Evolutionary conservation across 2,113 vertebrate genomes (phyloP), one percentile per base, ranked within the genome.

Genomic region (Psittacara wagleri): DNA sequence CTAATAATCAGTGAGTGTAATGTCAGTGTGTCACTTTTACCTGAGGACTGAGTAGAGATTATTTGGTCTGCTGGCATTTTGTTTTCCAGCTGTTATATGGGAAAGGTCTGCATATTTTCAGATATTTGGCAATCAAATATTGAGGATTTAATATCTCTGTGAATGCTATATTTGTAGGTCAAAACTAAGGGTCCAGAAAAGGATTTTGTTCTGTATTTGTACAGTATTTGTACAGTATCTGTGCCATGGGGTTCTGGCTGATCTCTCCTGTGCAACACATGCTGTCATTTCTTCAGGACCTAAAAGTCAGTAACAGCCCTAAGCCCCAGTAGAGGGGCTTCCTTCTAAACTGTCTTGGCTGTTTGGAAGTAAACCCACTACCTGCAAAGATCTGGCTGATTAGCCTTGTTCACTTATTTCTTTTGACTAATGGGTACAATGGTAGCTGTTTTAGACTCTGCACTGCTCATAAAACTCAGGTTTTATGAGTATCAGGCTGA

Each of bases 371-470:
- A 37, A n/a, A 5, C 13, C 16, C 14, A 7, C 4, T 35, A 7
- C 37, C 27, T 33, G 11, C 0, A 0, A 37, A 67, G 41, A 41
- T 66, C 11, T 37, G 24, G 6, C 33, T 54, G 23, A 17, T 72
- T 39, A 78, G 17, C 5, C 12, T 12, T 19, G 2, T 51, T 57
- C 4, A 1, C 29, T 62, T 70, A 15, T 27, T 66, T 75, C 22
- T 54, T n/a, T 78, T 70, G 64, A 29, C 35, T 41, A 44, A 19
- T 13, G 31, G 19, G 27, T 41, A 70, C 2, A 7, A 6, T 0
- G 1, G 28, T 51, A 48, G n/a, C 14, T 7, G 0, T 2, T 91
- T 33, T 7, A 69, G 69, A 29, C 23, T 69, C 54, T 49, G 19
- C 13, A 15, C 13, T 75, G 77, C 66, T 86, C 11, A 1, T 8